Conservation (phyloP, 2,113 vertebrate genomes). For the Ariopsis seemanni region DNA sequence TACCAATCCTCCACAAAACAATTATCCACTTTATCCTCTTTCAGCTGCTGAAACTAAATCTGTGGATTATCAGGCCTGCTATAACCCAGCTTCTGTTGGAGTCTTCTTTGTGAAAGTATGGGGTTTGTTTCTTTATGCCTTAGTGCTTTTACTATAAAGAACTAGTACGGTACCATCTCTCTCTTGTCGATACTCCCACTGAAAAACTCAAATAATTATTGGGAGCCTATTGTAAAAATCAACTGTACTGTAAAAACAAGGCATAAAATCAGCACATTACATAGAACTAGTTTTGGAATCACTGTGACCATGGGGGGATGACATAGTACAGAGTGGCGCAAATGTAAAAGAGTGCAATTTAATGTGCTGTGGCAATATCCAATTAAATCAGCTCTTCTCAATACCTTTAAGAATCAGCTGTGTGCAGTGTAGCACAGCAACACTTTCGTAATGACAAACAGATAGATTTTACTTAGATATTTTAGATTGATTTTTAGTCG, state of each 20-base stretch:
- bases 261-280: not conserved
- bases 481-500: not conserved
- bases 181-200: not conserved
- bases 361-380: not conserved
- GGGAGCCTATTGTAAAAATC: not conserved
- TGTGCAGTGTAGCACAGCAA: not conserved
- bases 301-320: not conserved
- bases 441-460: not conserved
- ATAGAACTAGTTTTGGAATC: not conserved
- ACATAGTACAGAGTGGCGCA: not conserved
- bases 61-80: not conserved
- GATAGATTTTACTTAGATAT: not conserved
- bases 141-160: not conserved
- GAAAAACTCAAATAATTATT: not conserved
- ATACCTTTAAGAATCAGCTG: not conserved
- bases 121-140: not conserved
- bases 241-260: not conserved
- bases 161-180: not conserved
- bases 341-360: not conserved
- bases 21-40: conserved; percentile 19
- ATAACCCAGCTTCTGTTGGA: not conserved
- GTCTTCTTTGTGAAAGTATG: not conserved
- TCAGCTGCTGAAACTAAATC: conserved; percentile 7
- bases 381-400: not conserved
- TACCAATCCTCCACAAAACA: not conserved